These are phyloP conservation scores for Sebastes diploproa DNA, from an alignment of 2,797 vertebrate genomes.

Conservation along the genomic window DNA sequence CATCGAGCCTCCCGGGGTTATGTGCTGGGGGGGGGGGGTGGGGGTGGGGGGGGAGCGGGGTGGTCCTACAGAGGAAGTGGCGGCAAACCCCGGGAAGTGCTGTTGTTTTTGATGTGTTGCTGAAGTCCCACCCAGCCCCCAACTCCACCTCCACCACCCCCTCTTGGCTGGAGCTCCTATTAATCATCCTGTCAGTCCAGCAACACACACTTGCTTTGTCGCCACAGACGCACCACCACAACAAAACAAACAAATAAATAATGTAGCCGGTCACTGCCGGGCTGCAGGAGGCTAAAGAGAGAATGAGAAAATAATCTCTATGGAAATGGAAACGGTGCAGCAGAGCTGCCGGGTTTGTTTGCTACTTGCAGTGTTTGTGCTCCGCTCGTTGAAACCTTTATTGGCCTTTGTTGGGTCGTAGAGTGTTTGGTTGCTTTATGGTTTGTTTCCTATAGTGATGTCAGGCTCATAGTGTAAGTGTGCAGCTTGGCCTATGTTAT, in stretches of 20 bases:
- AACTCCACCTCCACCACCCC: conserved; percentile 35
- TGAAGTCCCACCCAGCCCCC: conserved; percentile 50
- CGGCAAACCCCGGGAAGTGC: conserved; percentile 53
- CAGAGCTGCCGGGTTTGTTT: conserved; percentile 62
- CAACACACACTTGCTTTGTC: conserved; percentile 49
- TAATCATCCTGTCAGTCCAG: conserved; percentile 79
- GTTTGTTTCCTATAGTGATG: conserved; percentile 66
- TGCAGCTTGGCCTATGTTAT: conserved; percentile 45
- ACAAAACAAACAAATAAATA: conserved; percentile 72
- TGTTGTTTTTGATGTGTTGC: conserved; percentile 73
- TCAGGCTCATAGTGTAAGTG: conserved; percentile 63
- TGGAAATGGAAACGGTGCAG: conserved; percentile 47
- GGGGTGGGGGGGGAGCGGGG: neutral
- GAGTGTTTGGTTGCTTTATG: conserved; percentile 68
- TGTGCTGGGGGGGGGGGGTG: fast-evolving
- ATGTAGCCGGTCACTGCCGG: conserved; percentile 47
- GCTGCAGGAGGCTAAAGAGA: conserved; percentile 39
- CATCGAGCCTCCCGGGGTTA: neutral
- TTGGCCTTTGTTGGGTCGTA: conserved; percentile 69
- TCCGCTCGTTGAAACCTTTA: conserved; percentile 65
- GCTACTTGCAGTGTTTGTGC: conserved; percentile 59
- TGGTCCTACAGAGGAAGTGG: conserved; percentile 54
- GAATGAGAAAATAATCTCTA: conserved; percentile 57
- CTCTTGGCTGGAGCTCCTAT: conserved; percentile 60
- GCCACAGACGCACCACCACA: conserved; percentile 32